A percentile compares a stretch with the other conserved stretches of the same genome.
These are phyloP conservation scores for Entelurus aequoreus DNA, from an alignment of 2,113 vertebrate genomes.

Conservation along the genomic window DNA sequence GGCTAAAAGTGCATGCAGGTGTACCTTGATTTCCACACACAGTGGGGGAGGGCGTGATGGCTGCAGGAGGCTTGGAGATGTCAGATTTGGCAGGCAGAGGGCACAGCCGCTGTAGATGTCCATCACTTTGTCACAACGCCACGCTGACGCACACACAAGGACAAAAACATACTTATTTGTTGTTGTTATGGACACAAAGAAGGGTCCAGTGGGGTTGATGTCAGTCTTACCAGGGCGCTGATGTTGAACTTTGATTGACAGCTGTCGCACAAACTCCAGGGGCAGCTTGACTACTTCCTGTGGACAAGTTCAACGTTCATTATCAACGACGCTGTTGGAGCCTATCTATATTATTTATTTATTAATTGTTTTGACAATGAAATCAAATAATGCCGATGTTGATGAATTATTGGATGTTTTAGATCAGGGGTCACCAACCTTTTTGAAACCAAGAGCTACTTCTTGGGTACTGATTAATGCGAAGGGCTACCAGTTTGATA, in stretches of 20 bases:
- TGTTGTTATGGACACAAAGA: background rate
- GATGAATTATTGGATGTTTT: no score
- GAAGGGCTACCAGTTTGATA: no score
- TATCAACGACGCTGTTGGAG: no score
- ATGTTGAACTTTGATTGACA: constrained; percentile 90
- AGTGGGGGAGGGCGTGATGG: constrained; percentile 81
- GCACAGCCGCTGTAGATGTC: constrained; percentile 93
- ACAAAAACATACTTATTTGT: background rate
- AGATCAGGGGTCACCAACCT: no score
- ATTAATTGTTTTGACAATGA: no score
- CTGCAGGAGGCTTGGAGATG: constrained; percentile 76
- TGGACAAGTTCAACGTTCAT: constrained; percentile 19
- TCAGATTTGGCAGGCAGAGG: constrained; percentile 93
- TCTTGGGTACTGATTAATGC: no score
- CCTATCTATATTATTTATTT: no score
- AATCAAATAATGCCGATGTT: no score
- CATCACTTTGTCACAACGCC: constrained; percentile 93
- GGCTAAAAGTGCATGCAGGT: constrained; percentile 15
- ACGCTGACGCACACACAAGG: constrained; percentile 66
- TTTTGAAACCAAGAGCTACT: no score
- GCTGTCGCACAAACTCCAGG: constrained; percentile 89
- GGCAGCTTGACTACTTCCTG: constrained; percentile 94
- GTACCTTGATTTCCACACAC: constrained; percentile 96
- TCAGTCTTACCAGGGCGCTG: constrained; percentile 84
- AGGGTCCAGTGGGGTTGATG: background rate